These are phyloP conservation scores for Drusus annulatus DNA, from an alignment of 1,140 invertebrate species.

Conservation along the genomic window DNA sequence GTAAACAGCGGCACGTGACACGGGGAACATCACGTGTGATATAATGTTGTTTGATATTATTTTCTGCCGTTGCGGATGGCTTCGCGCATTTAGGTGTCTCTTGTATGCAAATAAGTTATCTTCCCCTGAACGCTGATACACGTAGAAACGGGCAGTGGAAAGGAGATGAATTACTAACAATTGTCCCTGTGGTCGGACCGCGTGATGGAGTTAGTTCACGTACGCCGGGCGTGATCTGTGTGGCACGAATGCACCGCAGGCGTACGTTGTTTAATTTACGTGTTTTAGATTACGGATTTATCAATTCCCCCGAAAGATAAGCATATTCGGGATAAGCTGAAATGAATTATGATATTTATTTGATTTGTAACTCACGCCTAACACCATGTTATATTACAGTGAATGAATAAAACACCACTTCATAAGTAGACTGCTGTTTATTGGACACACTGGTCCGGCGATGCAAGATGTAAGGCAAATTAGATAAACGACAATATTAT, in stretches of 20 bases:
- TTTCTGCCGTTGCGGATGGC: slow-evolving; percentile 17
- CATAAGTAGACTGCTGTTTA: too few species aligned
- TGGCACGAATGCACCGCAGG: neutral
- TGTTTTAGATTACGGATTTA: neutral
- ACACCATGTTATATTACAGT: too few species aligned
- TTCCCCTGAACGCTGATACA: slow-evolving; percentile 29
- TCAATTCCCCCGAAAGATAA: too few species aligned
- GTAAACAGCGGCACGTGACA: slow-evolving; percentile 32
- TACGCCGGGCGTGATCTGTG: slow-evolving; percentile 15
- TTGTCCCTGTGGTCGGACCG: slow-evolving; percentile 21
- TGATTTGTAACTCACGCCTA: too few species aligned
- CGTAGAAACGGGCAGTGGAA: neutral
- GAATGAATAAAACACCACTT: too few species aligned
- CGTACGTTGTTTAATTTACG: neutral
- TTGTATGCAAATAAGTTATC: slow-evolving; percentile 48
- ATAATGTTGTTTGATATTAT: slow-evolving; percentile 34
- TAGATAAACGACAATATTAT: too few species aligned
- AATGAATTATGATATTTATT: too few species aligned
- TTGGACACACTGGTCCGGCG: too few species aligned
- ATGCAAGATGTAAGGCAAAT: too few species aligned
- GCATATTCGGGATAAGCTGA: too few species aligned
- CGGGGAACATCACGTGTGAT: neutral
- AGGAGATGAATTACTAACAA: slow-evolving; percentile 42
- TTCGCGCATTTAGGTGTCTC: slow-evolving; percentile 33
- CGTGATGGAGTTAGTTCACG: slow-evolving; percentile 6